Conservation (phyloP, 2,113 vertebrate genomes). For the Proteles cristata region DNA sequence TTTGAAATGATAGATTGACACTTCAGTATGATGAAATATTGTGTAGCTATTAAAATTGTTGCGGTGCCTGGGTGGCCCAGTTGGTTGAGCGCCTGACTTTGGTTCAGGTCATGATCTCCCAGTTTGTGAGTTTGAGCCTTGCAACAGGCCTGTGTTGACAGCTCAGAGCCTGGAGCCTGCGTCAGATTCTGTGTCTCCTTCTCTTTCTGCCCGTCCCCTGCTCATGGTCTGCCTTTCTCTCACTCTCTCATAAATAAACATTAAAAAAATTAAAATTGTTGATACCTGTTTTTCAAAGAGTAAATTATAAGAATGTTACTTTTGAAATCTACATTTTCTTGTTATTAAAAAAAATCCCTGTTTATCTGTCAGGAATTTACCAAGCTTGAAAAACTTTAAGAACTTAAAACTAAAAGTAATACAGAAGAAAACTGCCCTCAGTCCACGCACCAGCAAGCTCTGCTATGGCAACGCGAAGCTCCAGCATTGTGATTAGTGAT, state of each 20-base stretch:
- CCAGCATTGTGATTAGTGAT: not conserved
- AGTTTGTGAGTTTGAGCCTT: too few relatives aligned
- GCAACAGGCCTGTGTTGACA: too few relatives aligned
- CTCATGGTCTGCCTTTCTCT: too few relatives aligned
- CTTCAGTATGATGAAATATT: not conserved
- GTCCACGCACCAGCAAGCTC: not conserved
- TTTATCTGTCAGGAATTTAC: constrained; percentile 13
- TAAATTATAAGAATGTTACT: constrained; percentile 25
- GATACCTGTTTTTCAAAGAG: constrained; percentile 30
- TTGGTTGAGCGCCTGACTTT: too few relatives aligned
- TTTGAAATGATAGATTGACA: constrained; percentile 37
- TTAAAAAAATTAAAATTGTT: not conserved
- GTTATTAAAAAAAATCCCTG: not conserved
- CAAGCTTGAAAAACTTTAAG: constrained; percentile 9
- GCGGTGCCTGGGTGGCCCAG: not conserved
- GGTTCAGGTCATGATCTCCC: too few relatives aligned
- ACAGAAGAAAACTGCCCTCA: not conserved
- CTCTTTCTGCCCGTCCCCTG: too few relatives aligned
- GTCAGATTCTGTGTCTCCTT: too few relatives aligned
- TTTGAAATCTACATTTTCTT: not conserved
- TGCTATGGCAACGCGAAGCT: not conserved
- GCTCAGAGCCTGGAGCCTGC: too few relatives aligned
- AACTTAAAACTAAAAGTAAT: not conserved
- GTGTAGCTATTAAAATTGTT: not conserved
- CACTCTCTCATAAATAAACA: too few relatives aligned